Percentiles rank a stretch among this genome's conserved stretches.
These are phyloP conservation scores for Halictus quadricinctus DNA, from an alignment of 2,888 invertebrate genomes.

Conservation along the genomic window DNA sequence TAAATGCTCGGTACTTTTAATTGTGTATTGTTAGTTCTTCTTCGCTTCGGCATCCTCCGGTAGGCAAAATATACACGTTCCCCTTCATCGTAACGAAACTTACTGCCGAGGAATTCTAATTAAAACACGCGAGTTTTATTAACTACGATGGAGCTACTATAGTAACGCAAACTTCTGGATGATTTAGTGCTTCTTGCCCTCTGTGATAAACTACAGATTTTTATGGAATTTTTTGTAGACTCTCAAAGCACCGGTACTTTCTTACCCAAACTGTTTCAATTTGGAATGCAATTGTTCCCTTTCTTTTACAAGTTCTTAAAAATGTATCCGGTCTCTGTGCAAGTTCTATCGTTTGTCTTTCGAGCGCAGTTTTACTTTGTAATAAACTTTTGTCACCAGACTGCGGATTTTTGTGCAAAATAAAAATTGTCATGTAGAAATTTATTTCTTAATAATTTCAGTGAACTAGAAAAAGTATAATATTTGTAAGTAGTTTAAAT, in stretches of 20 bases:
- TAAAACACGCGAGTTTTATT: conserved; percentile 5
- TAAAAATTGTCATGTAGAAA: no score
- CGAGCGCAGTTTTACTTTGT: no score
- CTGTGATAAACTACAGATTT: neutral
- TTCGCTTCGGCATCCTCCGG: neutral
- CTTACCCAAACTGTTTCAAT: neutral
- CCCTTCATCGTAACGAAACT: neutral
- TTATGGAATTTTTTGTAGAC: neutral
- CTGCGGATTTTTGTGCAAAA: no score
- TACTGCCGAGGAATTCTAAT: neutral
- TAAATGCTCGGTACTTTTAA: neutral
- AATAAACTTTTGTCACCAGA: no score
- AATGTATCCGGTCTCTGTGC: no score
- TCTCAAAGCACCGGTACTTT: neutral
- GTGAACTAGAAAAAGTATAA: no score
- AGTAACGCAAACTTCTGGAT: neutral
- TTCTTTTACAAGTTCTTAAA: no score
- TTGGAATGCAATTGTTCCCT: no score
- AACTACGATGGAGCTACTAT: neutral
- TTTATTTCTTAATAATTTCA: no score
- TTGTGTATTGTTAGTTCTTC: neutral
- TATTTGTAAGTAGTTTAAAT: no score
- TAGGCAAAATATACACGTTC: neutral
- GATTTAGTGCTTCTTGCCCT: neutral
- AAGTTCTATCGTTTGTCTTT: no score